A percentile compares a stretch with the other conserved stretches of the same genome.
Evolutionary conservation across 2,888 invertebrate genomes (phyloP).

Genomic region (Schizotus pectinicornis): DNA sequence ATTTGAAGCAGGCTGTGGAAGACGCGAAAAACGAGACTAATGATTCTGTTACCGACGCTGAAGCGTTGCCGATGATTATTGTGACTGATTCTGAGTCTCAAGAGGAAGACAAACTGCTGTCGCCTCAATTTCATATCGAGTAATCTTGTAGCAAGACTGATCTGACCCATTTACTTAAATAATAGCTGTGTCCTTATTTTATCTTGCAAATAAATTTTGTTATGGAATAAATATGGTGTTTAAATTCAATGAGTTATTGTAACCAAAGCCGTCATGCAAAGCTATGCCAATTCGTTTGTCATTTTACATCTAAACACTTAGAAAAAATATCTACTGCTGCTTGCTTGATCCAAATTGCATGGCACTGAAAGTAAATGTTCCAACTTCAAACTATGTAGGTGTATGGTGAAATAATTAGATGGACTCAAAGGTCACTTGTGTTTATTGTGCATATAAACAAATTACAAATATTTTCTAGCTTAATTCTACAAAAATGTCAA

Average conservation of each 20-base stretch:
- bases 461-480: slow-evolving; percentile 11
- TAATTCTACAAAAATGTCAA: slow-evolving; percentile 7
- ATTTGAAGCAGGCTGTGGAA: slow-evolving; percentile 35
- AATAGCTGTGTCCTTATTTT: neutral
- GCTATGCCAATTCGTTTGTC: no score
- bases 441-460: slow-evolving; percentile 21
- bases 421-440: neutral
- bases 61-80: slow-evolving; percentile 38
- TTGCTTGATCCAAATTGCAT: no score
- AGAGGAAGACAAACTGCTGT: slow-evolving; percentile 37
- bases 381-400: no score
- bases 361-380: no score
- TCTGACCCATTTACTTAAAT: neutral
- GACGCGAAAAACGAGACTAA: slow-evolving; percentile 32
- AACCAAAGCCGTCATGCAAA: no score
- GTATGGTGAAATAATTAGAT: no score
- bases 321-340: no score
- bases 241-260: no score
- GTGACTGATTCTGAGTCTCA: slow-evolving; percentile 37
- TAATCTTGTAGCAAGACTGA: slow-evolving; percentile 25
- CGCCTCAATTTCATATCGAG: neutral
- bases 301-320: no score
- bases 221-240: no score
- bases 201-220: no score
- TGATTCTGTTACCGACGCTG: slow-evolving; percentile 10